These are phyloP conservation scores for Mycetomoellerius zeteki DNA, from an alignment of 1,140 invertebrate species.

Conservation along the genomic window DNA sequence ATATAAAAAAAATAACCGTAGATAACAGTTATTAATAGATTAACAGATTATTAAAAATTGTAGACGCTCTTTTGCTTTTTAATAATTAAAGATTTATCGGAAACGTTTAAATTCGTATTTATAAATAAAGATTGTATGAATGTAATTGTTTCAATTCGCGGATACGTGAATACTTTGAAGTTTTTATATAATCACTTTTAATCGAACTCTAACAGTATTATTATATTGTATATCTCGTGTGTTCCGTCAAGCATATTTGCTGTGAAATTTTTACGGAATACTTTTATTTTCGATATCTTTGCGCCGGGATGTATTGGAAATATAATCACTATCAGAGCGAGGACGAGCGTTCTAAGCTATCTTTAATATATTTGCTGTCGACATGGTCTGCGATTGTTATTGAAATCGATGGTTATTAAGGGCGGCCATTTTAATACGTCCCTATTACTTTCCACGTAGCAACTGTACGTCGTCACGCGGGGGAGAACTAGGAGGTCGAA, in stretches of 20 bases:
- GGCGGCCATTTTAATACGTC: constrained; percentile 39
- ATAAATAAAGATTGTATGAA: neutral
- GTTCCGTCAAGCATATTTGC: neutral
- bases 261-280: neutral
- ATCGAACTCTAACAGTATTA: neutral
- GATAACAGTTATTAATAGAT: neutral
- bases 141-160: neutral
- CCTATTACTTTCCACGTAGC: constrained; percentile 54
- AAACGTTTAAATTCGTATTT: neutral
- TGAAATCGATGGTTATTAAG: constrained; percentile 56
- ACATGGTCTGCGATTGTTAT: constrained; percentile 27
- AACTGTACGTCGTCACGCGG: constrained; percentile 20
- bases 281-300: neutral
- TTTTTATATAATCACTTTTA: neutral
- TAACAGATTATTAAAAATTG: neutral
- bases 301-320: neutral
- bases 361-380: constrained; percentile 26
- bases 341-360: neutral
- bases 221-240: neutral
- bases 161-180: neutral
- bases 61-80: neutral
- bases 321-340: neutral
- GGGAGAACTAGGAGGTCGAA: constrained; percentile 17
- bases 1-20: neutral
- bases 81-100: neutral